Evolutionary conservation across 2,113 vertebrate genomes (phyloP).

Genomic region (Nipponia nippon): DNA sequence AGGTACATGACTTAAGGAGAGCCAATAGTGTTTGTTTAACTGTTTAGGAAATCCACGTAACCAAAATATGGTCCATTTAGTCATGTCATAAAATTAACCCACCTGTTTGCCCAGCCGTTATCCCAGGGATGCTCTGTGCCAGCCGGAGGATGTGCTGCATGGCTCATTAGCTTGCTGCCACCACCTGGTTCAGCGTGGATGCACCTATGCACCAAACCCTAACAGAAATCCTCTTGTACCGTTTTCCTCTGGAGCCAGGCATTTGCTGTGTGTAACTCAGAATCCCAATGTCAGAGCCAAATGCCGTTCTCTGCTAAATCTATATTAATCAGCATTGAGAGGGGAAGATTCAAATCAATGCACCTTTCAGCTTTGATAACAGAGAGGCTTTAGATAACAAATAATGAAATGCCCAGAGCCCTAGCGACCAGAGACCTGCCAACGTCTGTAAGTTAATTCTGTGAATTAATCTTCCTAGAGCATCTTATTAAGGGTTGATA

Average conservation of each 20-base stretch:
- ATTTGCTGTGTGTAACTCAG: neutral
- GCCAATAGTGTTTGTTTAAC: neutral
- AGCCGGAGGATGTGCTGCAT: neutral
- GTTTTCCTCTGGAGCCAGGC: neutral
- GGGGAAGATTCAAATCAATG: slow-evolving; percentile 13
- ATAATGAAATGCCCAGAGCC: neutral
- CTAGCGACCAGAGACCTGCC: neutral
- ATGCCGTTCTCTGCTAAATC: neutral
- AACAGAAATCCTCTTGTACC: neutral
- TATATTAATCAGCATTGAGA: neutral
- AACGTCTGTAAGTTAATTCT: neutral
- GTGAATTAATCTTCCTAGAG: slow-evolving; percentile 3
- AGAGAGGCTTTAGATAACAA: slow-evolving; percentile 27
- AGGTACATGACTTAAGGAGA: neutral
- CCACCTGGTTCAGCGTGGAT: neutral
- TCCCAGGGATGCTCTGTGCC: neutral
- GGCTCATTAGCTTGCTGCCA: neutral
- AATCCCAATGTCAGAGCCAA: neutral
- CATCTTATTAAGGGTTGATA: neutral
- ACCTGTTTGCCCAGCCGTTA: neutral
- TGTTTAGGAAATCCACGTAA: neutral
- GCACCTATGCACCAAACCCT: fast-evolving
- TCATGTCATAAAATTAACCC: neutral
- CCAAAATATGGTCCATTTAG: neutral
- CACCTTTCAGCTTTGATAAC: slow-evolving; percentile 19